Base-by-base conservation (phyloP, 2,888 invertebrate genomes). In the Hydropsyche betteni region DNA sequence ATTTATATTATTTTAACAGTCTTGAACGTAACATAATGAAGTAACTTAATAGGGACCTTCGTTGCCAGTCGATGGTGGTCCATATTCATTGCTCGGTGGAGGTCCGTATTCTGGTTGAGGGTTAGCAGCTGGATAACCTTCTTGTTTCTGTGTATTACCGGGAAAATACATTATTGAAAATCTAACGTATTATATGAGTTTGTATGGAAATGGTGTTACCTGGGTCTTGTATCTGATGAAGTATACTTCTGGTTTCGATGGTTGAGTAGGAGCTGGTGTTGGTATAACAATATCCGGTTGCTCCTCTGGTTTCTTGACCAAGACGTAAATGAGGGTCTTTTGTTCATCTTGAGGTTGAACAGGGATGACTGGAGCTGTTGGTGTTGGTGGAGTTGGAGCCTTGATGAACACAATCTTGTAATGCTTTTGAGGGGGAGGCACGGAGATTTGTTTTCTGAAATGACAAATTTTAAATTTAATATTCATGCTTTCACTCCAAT, bases 211-310 rank as follows among this genome's bases (percentile, higher is more conserved):
- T 14, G 4, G 7, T 61, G 5, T 36, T 44, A 44, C 93, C 91
- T 93, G 93, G 71, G 93, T 93, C 86, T 93, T 93, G 87, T 95
- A 95, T 87, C 94, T 91, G 88, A 95, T 95, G 88, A 95, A 95
- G 89, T 94, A 95, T 74, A 95, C 95, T 87, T 95, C 95, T 5
- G 95, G 95, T 84, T 95, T 95, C 88, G 93, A 92, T 68, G 95
- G 95, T 82, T 94, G 94, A 52, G 95, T 95, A 61, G 95, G 94
- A 68, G 91, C 91, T 3, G 93, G 92, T 10, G 93, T 92, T 1
- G 95, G 94, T 80, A 95, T 90, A 64, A 91, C 89, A 78, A 94
- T 89, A 76, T 94, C 93, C 71, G 93, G 93, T 81, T 92, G 92
- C 80, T 93, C 93, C 83, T 95, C 95, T 12, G 94, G 95, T 84